Conservation (phyloP, 2,113 vertebrate species). For the Castor canadensis region DNA sequence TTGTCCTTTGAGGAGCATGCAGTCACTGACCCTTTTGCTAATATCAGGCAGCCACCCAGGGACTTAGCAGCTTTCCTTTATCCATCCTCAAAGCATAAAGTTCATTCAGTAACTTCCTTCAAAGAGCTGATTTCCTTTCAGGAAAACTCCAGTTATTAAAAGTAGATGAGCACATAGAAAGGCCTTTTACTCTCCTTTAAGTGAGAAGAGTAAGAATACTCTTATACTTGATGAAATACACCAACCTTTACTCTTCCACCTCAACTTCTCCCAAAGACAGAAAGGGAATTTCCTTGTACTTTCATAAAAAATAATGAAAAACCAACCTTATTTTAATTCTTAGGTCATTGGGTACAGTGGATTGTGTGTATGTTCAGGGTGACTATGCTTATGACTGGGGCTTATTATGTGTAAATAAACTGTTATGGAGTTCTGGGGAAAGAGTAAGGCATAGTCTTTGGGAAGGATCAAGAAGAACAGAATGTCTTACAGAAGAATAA, state of each 20-base stretch:
- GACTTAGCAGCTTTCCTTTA: slow-evolving; percentile 23
- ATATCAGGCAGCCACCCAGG: neutral
- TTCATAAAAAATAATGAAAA: neutral
- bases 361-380: neutral
- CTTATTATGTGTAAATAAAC: neutral
- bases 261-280: neutral
- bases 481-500: neutral
- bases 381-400: neutral
- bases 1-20: neutral
- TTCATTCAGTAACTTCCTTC: slow-evolving; percentile 19
- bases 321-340: neutral
- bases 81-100: neutral
- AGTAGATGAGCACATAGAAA: neutral
- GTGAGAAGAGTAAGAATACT: neutral
- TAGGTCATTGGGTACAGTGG: neutral
- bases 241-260: neutral
- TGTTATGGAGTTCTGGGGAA: neutral
- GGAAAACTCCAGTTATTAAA: slow-evolving; percentile 42
- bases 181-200: neutral
- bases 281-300: neutral
- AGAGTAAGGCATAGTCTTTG: no score
- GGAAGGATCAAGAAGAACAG: neutral
- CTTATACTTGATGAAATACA: neutral
- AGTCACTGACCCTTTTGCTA: no score
- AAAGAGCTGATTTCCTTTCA: slow-evolving; percentile 29